A percentile compares a stretch with the other conserved stretches of the same genome.
Conservation (phyloP, 2,113 vertebrate species). For the Neotoma lepida region DNA sequence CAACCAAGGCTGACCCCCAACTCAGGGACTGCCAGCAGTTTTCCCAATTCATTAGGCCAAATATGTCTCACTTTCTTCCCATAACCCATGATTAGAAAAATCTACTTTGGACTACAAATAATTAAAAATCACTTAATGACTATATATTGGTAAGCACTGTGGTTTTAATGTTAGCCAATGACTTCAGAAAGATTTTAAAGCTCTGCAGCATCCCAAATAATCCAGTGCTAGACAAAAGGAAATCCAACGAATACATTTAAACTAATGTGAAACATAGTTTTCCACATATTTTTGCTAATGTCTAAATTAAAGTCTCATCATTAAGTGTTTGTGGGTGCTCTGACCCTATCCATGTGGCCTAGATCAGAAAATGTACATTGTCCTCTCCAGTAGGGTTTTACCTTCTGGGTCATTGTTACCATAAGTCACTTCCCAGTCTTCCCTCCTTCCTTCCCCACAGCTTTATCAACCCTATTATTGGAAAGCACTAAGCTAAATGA, state of each 20-base stretch:
- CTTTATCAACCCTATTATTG: not conserved
- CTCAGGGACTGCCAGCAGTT: not conserved
- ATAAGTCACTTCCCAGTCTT: conserved; percentile 3
- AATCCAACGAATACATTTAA: not conserved
- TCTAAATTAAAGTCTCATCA: not conserved
- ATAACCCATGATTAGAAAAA: not conserved
- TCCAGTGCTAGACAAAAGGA: not conserved
- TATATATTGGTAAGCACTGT: not conserved
- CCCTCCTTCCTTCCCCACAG: not conserved
- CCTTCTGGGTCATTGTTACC: not conserved
- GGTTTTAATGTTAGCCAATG: not conserved
- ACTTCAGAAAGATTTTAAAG: conserved; percentile 16
- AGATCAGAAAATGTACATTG: not conserved
- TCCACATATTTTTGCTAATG: not conserved
- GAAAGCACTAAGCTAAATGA: not conserved
- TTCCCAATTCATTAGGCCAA: not conserved
- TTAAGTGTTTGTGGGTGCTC: not conserved
- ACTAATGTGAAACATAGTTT: conserved; percentile 7
- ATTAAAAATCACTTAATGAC: not conserved
- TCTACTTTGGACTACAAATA: not conserved
- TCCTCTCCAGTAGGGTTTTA: not conserved
- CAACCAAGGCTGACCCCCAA: not conserved
- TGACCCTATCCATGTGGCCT: not conserved
- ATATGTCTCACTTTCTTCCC: not conserved
- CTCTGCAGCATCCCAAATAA: not conserved